phyloP scores from a whole-genome alignment of 2,797 vertebrate species.

The Cyprinella venusta region DNA sequence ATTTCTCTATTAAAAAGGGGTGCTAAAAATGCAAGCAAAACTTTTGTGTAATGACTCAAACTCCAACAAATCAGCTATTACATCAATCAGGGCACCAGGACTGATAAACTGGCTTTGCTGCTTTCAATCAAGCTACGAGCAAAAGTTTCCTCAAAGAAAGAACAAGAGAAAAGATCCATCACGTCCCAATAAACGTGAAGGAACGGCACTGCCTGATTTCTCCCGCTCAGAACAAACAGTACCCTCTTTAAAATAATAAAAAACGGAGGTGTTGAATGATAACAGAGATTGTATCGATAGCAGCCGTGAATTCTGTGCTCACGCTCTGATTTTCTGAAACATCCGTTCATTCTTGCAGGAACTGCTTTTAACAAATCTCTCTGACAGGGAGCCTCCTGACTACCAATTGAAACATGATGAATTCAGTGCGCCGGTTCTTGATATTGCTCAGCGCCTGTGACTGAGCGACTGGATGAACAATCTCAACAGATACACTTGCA shows the following conservation, averaged over 20 bases:
- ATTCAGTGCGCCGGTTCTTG: constrained; percentile 23
- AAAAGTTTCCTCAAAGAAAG: constrained; percentile 27
- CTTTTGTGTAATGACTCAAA: not conserved
- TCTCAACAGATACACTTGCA: constrained; percentile 26
- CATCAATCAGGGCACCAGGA: constrained; percentile 3
- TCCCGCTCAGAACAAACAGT: constrained; percentile 1
- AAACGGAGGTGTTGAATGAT: constrained; percentile 23
- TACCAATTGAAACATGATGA: constrained; percentile 46
- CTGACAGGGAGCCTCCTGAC: constrained; percentile 39
- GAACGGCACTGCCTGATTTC: not conserved
- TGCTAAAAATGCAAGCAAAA: not conserved
- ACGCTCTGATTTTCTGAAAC: constrained; percentile 40
- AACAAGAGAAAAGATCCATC: constrained; percentile 17
- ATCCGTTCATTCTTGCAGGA: constrained; percentile 47
- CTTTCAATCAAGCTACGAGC: constrained; percentile 27
- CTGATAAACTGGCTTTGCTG: not conserved
- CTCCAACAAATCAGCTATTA: not conserved
- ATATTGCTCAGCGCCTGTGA: constrained; percentile 28
- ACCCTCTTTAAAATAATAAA: constrained; percentile 38
- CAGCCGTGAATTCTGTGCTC: constrained; percentile 16
- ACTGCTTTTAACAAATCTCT: constrained; percentile 45
- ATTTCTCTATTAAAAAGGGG: not conserved
- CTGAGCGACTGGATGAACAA: constrained; percentile 18
- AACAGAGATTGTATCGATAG: constrained; percentile 29
- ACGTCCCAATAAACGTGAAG: not conserved